A percentile compares a stretch with the other conserved stretches of the same genome.
Evolutionary conservation across 2,888 invertebrate species (phyloP).

Genomic region (Melanostoma mellinum): DNA sequence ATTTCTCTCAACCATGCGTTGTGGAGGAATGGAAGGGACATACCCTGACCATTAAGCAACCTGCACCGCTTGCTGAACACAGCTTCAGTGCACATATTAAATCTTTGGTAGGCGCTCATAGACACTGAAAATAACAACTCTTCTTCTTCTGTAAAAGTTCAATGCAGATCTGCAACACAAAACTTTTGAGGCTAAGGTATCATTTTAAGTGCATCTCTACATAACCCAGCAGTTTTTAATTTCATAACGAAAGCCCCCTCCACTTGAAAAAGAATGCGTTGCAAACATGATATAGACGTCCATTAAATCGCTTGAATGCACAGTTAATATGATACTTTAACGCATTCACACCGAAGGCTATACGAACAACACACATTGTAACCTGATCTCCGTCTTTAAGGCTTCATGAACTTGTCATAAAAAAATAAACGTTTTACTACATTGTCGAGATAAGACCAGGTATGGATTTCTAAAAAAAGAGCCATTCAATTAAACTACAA

Average conservation of each 20-base stretch:
- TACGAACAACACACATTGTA: slow-evolving; percentile 1
- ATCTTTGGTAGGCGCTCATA: too few relatives aligned
- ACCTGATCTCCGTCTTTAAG: slow-evolving; percentile 16
- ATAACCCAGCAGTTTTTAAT: background rate
- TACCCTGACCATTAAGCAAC: too few relatives aligned
- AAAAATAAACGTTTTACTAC: background rate
- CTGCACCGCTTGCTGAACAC: too few relatives aligned
- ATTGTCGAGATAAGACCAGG: slow-evolving; percentile 1
- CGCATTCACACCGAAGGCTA: slow-evolving; percentile 31
- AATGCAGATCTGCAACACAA: too few relatives aligned
- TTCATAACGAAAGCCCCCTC: background rate
- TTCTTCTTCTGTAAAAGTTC: too few relatives aligned
- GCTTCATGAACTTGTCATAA: slow-evolving; percentile 6
- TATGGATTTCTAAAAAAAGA: slow-evolving; percentile 13
- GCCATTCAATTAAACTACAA: slow-evolving; percentile 3
- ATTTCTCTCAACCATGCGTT: too few relatives aligned
- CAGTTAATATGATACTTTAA: slow-evolving; percentile 28
- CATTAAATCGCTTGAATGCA: slow-evolving; percentile 19
- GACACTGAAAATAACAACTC: too few relatives aligned
- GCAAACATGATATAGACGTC: background rate
- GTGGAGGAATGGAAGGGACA: too few relatives aligned
- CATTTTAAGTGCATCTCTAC: too few relatives aligned
- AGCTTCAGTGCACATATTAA: too few relatives aligned
- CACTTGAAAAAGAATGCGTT: background rate
- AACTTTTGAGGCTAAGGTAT: too few relatives aligned